These are phyloP conservation scores for Linnaemya tessellans DNA, from an alignment of 2,888 invertebrate species.

Conservation along the genomic window DNA sequence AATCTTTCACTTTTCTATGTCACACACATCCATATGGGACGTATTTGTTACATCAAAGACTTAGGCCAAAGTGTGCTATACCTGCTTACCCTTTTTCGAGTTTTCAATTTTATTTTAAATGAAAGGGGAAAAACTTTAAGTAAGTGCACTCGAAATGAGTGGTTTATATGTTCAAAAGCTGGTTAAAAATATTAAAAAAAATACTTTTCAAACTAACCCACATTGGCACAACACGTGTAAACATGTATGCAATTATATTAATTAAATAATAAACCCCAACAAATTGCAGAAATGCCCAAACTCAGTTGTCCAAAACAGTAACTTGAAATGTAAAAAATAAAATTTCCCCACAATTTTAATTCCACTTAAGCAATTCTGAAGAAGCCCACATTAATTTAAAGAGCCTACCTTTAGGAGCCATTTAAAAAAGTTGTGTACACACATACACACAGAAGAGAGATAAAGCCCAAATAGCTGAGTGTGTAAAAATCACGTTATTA, in stretches of 20 bases:
- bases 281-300: constrained; percentile 33
- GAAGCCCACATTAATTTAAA: constrained; percentile 23
- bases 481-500: constrained; percentile 7
- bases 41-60: constrained; percentile 1
- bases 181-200: not conserved
- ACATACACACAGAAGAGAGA: not conserved
- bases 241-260: constrained; percentile 55
- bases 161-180: constrained; percentile 56
- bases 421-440: not conserved
- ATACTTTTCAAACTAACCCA: not conserved
- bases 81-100: constrained; percentile 24
- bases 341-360: constrained; percentile 25
- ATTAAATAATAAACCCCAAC: constrained; percentile 54
- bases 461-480: not conserved
- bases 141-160: constrained; percentile 32
- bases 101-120: not conserved
- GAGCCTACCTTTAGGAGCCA: constrained; percentile 22
- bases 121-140: not conserved
- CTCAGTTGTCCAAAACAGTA: not conserved
- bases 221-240: not conserved
- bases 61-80: constrained; percentile 22
- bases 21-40: not conserved
- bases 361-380: not conserved
- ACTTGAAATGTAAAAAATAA: constrained; percentile 9
- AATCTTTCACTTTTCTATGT: not conserved